Percentiles rank a stretch among this genome's conserved stretches.
Conservation (phyloP, 1,140 invertebrate genomes). For the Phocides pigmalion region DNA sequence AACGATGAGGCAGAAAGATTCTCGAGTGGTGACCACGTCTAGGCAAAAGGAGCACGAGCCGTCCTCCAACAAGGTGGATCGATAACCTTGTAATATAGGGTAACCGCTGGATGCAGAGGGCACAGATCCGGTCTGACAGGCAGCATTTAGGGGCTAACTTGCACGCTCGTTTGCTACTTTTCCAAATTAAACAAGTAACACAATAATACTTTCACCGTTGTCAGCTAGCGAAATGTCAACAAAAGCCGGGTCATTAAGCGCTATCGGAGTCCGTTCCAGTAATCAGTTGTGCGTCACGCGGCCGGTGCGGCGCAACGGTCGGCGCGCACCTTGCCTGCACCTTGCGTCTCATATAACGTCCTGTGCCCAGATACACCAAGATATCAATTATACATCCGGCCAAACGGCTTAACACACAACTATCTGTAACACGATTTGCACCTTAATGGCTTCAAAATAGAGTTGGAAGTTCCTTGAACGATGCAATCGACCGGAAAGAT, state of each 20-base stretch:
- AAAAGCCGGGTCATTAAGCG: slow-evolving; percentile 21
- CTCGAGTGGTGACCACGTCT: too few relatives aligned
- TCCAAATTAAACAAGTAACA: neutral
- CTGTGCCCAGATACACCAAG: slow-evolving; percentile 55
- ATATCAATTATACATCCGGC: slow-evolving; percentile 49
- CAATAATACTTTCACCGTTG: slow-evolving; percentile 20
- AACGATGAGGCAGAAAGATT: too few relatives aligned
- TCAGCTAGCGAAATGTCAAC: slow-evolving; percentile 19
- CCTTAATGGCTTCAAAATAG: neutral
- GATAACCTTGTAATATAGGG: too few relatives aligned
- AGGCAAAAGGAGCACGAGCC: too few relatives aligned
- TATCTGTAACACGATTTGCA: neutral
- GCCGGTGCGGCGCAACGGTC: slow-evolving; percentile 62
- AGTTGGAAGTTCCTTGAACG: slow-evolving; percentile 24
- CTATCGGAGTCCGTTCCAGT: slow-evolving; percentile 42
- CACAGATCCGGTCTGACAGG: too few relatives aligned
- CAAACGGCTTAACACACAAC: slow-evolving; percentile 26
- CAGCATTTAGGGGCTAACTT: too few relatives aligned
- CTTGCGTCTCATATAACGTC: slow-evolving; percentile 61
- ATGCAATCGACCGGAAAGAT: slow-evolving; percentile 36
- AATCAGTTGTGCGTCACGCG: slow-evolving; percentile 66
- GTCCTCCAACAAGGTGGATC: too few relatives aligned
- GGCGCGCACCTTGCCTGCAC: slow-evolving; percentile 63
- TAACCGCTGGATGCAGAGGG: too few relatives aligned
- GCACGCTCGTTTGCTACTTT: too few relatives aligned